These are phyloP conservation scores for Cavia porcellus DNA, from an alignment of 2,113 vertebrate genomes.

Conservation along the genomic window DNA sequence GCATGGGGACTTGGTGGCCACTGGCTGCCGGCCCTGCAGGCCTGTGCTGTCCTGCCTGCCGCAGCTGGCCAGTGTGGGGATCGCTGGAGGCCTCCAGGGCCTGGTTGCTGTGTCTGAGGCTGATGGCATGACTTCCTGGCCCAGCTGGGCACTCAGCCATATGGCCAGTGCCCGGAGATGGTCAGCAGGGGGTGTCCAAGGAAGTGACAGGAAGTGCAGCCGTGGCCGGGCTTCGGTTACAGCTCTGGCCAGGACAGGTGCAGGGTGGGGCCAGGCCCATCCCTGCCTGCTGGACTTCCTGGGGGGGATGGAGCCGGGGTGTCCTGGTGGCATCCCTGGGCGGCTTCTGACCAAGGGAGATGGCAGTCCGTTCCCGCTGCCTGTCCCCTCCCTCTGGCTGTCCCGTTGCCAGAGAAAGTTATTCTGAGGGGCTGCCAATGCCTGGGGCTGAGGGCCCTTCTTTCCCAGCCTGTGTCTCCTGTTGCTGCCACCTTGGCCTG, in stretches of 20 bases:
- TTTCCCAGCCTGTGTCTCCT: fast-evolving
- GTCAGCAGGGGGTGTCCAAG: background rate
- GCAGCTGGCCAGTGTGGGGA: background rate
- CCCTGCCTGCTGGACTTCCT: background rate
- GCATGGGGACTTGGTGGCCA: fast-evolving
- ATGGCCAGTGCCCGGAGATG: slow-evolving; percentile 7
- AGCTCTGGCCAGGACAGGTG: slow-evolving; percentile 41
- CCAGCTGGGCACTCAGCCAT: background rate
- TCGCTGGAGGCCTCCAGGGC: background rate
- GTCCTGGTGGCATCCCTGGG: background rate
- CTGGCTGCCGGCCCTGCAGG: background rate
- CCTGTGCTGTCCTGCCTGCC: background rate
- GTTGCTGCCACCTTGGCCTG: fast-evolving
- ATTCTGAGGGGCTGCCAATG: too few relatives aligned
- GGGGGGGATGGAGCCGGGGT: background rate
- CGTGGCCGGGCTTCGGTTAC: background rate
- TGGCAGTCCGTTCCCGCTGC: too few relatives aligned
- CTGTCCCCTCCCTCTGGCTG: too few relatives aligned
- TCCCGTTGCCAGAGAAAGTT: background rate
- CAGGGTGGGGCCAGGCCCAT: background rate
- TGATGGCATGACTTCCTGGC: background rate
- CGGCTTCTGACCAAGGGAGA: background rate
- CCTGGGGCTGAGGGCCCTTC: background rate
- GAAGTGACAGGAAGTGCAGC: slow-evolving; percentile 32
- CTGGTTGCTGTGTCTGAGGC: background rate